Conservation (phyloP, 2,113 vertebrate genomes). For the Melierax canorus region DNA sequence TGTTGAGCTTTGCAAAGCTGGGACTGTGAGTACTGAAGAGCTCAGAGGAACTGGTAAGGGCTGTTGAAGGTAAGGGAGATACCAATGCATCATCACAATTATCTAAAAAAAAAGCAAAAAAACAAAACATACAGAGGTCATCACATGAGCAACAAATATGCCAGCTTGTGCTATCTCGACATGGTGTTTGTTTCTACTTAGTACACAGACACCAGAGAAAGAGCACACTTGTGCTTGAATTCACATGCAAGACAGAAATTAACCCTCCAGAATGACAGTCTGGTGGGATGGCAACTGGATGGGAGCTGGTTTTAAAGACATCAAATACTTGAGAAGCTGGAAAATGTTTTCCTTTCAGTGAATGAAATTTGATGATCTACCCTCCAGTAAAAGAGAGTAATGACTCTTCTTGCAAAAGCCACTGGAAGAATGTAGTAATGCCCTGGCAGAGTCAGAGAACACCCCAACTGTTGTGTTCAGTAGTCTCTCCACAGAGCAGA, state of each 20-base stretch:
- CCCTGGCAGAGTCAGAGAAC: background rate
- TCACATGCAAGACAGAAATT: background rate
- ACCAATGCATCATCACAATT: constrained; percentile 86
- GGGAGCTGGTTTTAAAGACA: background rate
- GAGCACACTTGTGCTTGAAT: background rate
- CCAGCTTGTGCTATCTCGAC: background rate
- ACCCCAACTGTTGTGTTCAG: background rate
- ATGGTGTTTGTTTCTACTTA: background rate
- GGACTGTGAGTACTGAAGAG: constrained; percentile 77
- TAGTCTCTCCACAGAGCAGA: background rate
- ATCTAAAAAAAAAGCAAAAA: constrained; percentile 69
- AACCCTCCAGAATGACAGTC: background rate
- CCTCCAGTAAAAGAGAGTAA: background rate
- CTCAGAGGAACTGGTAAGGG: constrained; percentile 91
- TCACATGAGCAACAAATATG: background rate
- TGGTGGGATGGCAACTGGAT: background rate
- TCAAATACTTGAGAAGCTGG: fast-evolving
- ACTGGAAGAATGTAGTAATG: background rate
- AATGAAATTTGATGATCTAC: background rate
- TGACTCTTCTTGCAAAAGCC: background rate
- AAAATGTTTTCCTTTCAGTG: background rate
- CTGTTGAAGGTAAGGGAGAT: constrained; percentile 76
- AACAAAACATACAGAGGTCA: constrained; percentile 36
- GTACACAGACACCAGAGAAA: background rate
- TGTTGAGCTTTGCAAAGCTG: constrained; percentile 88